Percentiles rank a stretch among this genome's conserved stretches.
Evolutionary conservation across 2,113 vertebrate genomes (phyloP).

Genomic region (Oreochromis niloticus): DNA sequence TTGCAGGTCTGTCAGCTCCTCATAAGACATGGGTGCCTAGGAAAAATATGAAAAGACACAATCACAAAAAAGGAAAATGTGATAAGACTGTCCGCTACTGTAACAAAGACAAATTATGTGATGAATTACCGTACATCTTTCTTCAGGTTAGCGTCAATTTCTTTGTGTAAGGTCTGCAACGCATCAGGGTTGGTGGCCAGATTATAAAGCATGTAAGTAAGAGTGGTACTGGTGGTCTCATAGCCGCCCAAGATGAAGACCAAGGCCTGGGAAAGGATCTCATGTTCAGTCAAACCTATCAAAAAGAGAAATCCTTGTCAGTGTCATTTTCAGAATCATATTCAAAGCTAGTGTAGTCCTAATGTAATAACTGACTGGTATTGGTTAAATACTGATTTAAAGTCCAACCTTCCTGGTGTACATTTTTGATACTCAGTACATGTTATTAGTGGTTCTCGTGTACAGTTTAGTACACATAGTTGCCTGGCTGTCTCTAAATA

Average conservation of each 20-base stretch:
- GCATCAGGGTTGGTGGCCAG: constrained; percentile 52
- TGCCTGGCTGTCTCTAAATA: neutral
- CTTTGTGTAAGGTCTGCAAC: constrained; percentile 31
- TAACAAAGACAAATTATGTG: neutral
- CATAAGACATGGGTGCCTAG: constrained; percentile 34
- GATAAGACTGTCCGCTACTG: neutral
- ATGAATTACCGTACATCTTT: constrained; percentile 27
- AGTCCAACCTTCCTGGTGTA: neutral
- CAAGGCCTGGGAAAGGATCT: constrained; percentile 64
- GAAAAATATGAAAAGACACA: neutral
- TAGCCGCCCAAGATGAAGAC: constrained; percentile 59
- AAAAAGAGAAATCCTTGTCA: neutral
- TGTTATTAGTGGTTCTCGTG: neutral
- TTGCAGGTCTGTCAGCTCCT: constrained; percentile 16
- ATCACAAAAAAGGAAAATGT: neutral
- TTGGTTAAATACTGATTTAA: neutral
- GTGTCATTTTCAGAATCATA: neutral
- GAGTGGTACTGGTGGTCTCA: constrained; percentile 50
- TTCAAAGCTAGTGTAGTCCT: neutral
- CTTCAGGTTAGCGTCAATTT: constrained; percentile 41
- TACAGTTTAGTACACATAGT: neutral
- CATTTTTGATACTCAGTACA: neutral
- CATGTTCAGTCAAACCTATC: constrained; percentile 58
- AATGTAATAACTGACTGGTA: neutral
- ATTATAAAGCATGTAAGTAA: constrained; percentile 28